A percentile compares a stretch with the other conserved stretches of the same genome.
Conservation (phyloP, 2,113 vertebrate genomes). For the Salvelinus namaycush region DNA sequence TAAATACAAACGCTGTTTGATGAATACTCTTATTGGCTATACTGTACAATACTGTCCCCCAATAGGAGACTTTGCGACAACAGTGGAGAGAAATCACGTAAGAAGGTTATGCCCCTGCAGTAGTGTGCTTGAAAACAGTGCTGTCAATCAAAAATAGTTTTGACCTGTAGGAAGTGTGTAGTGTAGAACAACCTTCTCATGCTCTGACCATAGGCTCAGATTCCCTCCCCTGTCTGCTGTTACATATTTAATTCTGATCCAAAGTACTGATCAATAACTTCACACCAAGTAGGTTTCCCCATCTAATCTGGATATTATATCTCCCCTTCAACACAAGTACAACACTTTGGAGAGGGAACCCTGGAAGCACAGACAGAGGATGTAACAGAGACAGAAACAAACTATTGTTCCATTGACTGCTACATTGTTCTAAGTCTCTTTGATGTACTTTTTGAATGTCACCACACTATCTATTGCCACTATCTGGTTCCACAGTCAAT, state of each 20-base stretch:
- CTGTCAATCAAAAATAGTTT: conserved; percentile 51
- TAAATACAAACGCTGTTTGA: conserved; percentile 61
- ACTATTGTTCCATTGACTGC: conserved; percentile 54
- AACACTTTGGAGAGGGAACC: conserved; percentile 73
- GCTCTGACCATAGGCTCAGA: conserved; percentile 42
- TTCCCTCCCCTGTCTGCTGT: conserved; percentile 40
- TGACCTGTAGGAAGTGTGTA: conserved; percentile 52
- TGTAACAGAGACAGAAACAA: conserved; percentile 68
- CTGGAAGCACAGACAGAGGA: conserved; percentile 75
- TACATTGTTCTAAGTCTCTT: not conserved
- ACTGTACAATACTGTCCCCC: conserved; percentile 58
- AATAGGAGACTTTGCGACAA: conserved; percentile 37
- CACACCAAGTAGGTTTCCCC: conserved; percentile 36
- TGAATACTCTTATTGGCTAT: conserved; percentile 56
- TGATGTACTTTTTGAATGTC: conserved; percentile 41
- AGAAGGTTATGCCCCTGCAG: conserved; percentile 41
- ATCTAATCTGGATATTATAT: conserved; percentile 62
- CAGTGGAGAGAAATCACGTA: conserved; percentile 35
- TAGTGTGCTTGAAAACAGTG: conserved; percentile 70
- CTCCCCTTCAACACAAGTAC: conserved; percentile 61
- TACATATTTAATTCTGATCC: conserved; percentile 44
- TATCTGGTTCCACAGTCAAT: conserved; percentile 59
- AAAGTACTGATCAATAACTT: conserved; percentile 30
- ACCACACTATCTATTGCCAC: conserved; percentile 54
- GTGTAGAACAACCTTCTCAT: conserved; percentile 48